These are phyloP conservation scores for Chymomyza caudatula DNA, from an alignment of 2,888 invertebrate species.

Conservation along the genomic window DNA sequence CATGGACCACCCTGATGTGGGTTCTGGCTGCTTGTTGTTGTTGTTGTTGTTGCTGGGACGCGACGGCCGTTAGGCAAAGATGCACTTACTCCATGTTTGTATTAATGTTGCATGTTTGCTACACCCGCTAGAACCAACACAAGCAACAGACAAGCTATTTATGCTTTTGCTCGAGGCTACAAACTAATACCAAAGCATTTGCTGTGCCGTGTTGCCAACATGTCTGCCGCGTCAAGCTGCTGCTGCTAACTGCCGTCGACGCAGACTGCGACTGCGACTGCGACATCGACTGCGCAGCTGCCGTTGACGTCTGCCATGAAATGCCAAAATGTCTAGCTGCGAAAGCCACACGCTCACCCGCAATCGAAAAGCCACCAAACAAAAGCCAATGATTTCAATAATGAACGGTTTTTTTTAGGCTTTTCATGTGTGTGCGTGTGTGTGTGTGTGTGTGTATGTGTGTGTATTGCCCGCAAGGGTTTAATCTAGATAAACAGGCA, in stretches of 20 bases:
- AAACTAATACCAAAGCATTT: constrained; percentile 50
- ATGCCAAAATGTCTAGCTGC: constrained; percentile 72
- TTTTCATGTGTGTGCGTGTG: constrained; percentile 5
- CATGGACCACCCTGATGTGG: constrained; percentile 60
- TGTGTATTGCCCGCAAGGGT: constrained; percentile 46
- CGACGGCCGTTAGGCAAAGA: not conserved
- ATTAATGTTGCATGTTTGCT: not conserved
- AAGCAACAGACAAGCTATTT: not conserved
- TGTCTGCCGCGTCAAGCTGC: constrained; percentile 64
- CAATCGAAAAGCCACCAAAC: constrained; percentile 23
- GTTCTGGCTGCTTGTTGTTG: not conserved
- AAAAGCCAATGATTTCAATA: constrained; percentile 69
- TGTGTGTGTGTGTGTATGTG: constrained; percentile 27
- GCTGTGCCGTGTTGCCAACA: constrained; percentile 59
- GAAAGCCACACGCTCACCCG: constrained; percentile 50
- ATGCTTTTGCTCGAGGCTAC: not conserved
- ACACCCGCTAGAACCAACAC: not conserved
- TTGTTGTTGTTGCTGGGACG: not conserved
- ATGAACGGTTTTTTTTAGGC: constrained; percentile 58
- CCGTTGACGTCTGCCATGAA: constrained; percentile 61
- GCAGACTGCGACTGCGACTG: not conserved
- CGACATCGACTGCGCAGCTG: constrained; percentile 17
- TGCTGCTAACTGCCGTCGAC: not conserved
- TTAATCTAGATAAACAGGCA: constrained; percentile 69
- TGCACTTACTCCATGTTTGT: not conserved